A percentile compares a stretch with the other conserved stretches of the same genome.
These are phyloP conservation scores for Gryon sp. DNA, from an alignment of 1,140 invertebrate genomes.

Conservation along the genomic window DNA sequence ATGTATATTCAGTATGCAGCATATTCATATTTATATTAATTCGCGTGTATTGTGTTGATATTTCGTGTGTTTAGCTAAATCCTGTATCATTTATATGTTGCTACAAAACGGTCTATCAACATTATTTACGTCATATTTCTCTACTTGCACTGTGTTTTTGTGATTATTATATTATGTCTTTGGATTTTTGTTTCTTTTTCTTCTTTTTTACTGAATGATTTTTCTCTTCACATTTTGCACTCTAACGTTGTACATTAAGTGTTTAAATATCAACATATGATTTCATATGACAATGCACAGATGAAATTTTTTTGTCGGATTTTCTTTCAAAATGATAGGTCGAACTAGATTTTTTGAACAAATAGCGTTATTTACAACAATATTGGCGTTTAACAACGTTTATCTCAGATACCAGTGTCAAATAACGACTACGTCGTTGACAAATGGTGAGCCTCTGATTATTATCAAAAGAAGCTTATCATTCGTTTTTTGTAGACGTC, in stretches of 20 bases:
- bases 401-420: slow-evolving; percentile 17
- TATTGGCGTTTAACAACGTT: slow-evolving; percentile 50
- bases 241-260: slow-evolving; percentile 50
- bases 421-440: not conserved
- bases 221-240: slow-evolving; percentile 1
- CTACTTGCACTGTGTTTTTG: slow-evolving; percentile 34
- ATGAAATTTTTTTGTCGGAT: slow-evolving; percentile 45
- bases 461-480: not conserved
- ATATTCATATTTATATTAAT: slow-evolving; percentile 42
- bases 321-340: slow-evolving; percentile 40
- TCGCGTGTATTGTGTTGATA: slow-evolving; percentile 19
- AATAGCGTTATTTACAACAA: slow-evolving; percentile 63
- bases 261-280: slow-evolving; percentile 51
- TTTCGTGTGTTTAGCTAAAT: not conserved
- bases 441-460: not conserved
- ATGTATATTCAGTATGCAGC: slow-evolving; percentile 39
- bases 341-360: slow-evolving; percentile 57
- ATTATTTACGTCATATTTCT: slow-evolving; percentile 33
- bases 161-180: slow-evolving; percentile 9
- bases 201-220: slow-evolving; percentile 14
- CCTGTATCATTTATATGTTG: slow-evolving; percentile 24
- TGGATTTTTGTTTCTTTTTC: slow-evolving; percentile 9
- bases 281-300: slow-evolving; percentile 39
- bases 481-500: not conserved
- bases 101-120: slow-evolving; percentile 59